A percentile compares a stretch with the other conserved stretches of the same genome.
phyloP scores from a whole-genome alignment of 2,113 vertebrate genomes.

The Lanius ludovicianus region DNA sequence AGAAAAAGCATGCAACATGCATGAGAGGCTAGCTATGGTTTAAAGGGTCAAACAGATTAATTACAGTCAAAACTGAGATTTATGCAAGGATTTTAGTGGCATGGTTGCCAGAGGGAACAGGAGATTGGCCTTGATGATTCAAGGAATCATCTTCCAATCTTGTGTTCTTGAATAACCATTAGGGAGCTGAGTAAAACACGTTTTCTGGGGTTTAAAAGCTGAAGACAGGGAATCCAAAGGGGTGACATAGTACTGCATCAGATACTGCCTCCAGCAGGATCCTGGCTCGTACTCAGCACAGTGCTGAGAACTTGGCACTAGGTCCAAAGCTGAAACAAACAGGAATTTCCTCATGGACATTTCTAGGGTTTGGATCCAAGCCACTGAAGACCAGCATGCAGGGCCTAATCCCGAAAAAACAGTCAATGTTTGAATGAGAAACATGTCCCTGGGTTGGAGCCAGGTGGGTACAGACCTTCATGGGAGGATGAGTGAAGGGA shows the following conservation, averaged over 20 bases:
- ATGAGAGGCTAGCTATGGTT: neutral
- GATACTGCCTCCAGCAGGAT: neutral
- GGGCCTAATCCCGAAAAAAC: neutral
- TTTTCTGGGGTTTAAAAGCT: neutral
- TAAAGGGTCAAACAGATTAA: conserved; percentile 18
- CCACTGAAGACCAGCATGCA: neutral
- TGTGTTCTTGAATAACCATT: neutral
- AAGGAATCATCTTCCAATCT: neutral
- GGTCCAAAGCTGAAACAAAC: conserved; percentile 27
- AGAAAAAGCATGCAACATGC: neutral
- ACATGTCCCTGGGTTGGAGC: neutral
- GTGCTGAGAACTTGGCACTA: conserved; percentile 5
- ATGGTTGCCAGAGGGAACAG: neutral
- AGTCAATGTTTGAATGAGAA: neutral
- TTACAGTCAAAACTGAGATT: neutral
- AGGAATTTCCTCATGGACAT: neutral
- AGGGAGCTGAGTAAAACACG: neutral
- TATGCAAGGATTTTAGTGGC: neutral
- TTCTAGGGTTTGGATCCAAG: neutral
- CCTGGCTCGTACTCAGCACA: neutral
- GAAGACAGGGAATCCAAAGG: neutral
- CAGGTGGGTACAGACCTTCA: neutral
- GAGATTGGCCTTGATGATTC: neutral
- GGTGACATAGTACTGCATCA: neutral
- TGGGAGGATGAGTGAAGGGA: neutral